Base-by-base conservation (phyloP, 2,113 vertebrate species). In the Ceyx cyanopectus region DNA sequence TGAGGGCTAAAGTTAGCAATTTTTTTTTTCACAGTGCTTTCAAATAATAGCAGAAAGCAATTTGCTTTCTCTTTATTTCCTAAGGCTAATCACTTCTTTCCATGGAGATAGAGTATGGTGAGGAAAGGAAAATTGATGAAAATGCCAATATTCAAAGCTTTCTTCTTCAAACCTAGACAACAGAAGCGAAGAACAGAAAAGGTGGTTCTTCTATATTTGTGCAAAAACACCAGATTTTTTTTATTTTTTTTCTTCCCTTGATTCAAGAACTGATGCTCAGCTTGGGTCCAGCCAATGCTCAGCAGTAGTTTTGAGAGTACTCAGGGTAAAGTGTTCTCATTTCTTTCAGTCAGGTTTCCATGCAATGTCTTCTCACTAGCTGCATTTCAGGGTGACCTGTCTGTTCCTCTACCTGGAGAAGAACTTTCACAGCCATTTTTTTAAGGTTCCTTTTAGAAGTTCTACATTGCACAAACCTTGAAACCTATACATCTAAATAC, bases 31-130 rank as follows among this genome's bases (percentile, higher is more conserved):
- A 76, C 20, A 65, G 34, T 61, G 32, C 58, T 92, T 90, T 90
- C 17, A 85, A 88, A 79, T 65, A 82, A 73, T 40, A 86, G 54
- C 20, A 92, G 56, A 90, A 85, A 85, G 46, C 43, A 93, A 51
- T 75, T 90, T 41, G 13, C 53, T 81, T 88, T 60, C 23, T 62
- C n/a, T 85, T 63, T 40, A 50, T 86, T 93, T 93, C 76, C 29
- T 82, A 56, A 69, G 30, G 41, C 57, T 90, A 79, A 86, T 79
- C 9, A 60, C 34, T 82, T 87, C 51, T 84, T 89, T 63, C 43
- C 34, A 79, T 27, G 23, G 9, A 81, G 41, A 74, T 16, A 54
- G 5, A 63, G 5, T 53, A 70, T 30, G 40, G 16, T n/a, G 30
- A 94, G 26, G n/a, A 91, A 88, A 78, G 21, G 8, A 72, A 95